These are phyloP conservation scores for Trogon surrucura DNA, from an alignment of 2,113 vertebrate genomes.

Conservation along the genomic window DNA sequence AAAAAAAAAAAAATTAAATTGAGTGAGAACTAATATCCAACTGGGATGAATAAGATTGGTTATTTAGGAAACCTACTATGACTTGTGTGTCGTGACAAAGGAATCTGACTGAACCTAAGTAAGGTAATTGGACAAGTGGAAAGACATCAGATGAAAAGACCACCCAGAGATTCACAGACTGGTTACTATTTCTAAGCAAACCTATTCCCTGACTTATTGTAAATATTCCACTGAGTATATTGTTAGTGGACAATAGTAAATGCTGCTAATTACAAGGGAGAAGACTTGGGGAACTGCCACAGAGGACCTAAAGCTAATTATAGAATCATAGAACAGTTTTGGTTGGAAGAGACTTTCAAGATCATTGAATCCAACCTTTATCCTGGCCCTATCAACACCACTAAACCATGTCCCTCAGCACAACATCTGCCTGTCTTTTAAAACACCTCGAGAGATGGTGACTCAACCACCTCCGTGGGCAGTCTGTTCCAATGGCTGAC, in stretches of 20 bases:
- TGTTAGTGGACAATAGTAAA: neutral
- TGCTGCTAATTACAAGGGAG: neutral
- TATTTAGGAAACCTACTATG: neutral
- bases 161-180: neutral
- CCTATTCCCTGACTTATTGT: neutral
- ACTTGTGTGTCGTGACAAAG: neutral
- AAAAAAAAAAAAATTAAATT: neutral
- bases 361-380: no score
- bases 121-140: constrained; percentile 16
- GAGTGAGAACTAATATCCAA: neutral
- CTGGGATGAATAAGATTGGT: neutral
- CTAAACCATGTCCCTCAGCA: no score
- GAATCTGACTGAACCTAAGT: neutral
- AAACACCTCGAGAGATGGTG: no score
- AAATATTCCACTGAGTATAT: neutral
- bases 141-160: neutral
- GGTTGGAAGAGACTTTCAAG: no score
- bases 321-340: no score
- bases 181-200: neutral
- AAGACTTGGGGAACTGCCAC: neutral
- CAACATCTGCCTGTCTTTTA: no score
- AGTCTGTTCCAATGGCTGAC: no score
- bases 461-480: no score
- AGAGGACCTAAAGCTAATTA: neutral
- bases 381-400: no score